phyloP scores from a whole-genome alignment of 2,888 invertebrate genomes.

The Noctua pronuba region DNA sequence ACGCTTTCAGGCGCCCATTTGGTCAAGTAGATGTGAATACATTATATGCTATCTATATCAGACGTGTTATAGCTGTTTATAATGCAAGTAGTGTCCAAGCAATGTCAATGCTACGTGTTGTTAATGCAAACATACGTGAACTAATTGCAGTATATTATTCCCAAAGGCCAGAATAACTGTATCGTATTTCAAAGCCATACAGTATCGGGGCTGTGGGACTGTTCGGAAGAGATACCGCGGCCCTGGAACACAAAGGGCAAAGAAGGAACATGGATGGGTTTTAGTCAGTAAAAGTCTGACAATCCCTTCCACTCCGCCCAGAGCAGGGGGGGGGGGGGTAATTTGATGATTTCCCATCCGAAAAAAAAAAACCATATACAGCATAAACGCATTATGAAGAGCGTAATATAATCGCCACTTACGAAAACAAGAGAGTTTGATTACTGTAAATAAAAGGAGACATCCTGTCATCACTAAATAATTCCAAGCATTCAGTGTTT shows the following conservation, averaged over 20 bases:
- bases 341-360: too few relatives aligned
- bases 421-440: not conserved
- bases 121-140: conserved; percentile 39
- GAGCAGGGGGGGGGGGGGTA: too few relatives aligned
- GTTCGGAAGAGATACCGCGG: too few relatives aligned
- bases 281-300: too few relatives aligned
- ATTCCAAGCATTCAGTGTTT: conserved; percentile 21
- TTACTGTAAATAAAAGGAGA: not conserved
- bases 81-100: conserved; percentile 38
- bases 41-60: conserved; percentile 29
- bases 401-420: not conserved
- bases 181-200: conserved; percentile 11
- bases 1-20: conserved; percentile 63
- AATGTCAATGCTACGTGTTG: conserved; percentile 53
- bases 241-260: too few relatives aligned
- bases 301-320: too few relatives aligned
- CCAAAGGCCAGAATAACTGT: conserved; percentile 17
- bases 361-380: too few relatives aligned
- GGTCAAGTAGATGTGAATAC: conserved; percentile 64
- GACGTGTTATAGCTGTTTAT: conserved; percentile 27
- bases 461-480: conserved; percentile 25
- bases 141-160: conserved; percentile 33
- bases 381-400: not conserved
- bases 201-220: too few relatives aligned
- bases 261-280: too few relatives aligned